Conservation (phyloP, 2,797 vertebrate species). For the Pitangus sulphuratus region DNA sequence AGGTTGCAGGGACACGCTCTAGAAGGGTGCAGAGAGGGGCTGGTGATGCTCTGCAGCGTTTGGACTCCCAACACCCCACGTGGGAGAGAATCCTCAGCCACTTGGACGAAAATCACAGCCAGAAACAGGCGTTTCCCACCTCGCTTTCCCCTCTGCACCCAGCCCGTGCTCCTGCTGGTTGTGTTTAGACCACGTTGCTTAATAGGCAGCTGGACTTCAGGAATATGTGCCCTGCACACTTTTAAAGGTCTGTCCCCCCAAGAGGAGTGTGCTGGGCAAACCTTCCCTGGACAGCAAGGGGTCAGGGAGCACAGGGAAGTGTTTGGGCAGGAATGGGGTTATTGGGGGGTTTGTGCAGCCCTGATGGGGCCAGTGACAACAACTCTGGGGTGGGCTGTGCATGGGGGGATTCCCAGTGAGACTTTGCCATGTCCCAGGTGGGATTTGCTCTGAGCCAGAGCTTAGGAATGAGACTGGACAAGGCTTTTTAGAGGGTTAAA, state of each 20-base stretch:
- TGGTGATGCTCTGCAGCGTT: background rate
- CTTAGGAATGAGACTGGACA: background rate
- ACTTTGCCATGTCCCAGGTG: background rate
- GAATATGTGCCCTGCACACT: background rate
- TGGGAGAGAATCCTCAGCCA: fast-evolving
- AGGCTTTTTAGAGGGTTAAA: background rate
- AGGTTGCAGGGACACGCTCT: background rate
- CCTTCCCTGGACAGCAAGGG: background rate
- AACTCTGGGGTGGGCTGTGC: background rate
- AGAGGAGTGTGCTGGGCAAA: background rate
- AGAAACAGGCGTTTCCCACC: background rate
- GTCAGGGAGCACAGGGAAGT: fast-evolving
- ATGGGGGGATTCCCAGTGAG: background rate
- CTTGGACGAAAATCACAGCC: background rate
- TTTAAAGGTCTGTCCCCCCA: background rate
- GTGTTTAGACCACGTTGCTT: background rate
- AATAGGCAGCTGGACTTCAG: background rate
- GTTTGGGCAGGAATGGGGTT: background rate
- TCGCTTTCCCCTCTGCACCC: background rate
- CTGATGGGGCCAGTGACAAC: background rate
- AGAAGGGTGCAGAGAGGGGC: background rate
- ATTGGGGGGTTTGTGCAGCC: fast-evolving
- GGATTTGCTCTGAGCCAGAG: background rate
- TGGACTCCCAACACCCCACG: fast-evolving
- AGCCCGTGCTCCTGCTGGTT: background rate